Base-by-base conservation (phyloP, 2,888 invertebrate species). In the Cryptocephalus primarius region DNA sequence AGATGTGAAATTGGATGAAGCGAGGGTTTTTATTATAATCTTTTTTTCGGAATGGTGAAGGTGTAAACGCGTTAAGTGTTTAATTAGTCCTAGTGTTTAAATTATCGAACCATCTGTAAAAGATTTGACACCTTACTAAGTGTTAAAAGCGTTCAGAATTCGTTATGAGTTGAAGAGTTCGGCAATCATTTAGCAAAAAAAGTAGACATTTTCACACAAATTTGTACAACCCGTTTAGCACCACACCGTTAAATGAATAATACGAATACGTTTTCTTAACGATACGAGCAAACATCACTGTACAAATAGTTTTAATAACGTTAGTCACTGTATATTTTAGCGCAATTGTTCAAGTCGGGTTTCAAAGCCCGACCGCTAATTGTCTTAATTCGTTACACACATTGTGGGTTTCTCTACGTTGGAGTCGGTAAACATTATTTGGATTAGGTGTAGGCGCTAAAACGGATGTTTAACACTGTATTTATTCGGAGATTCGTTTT, bases 381-480 rank as follows among this genome's bases (percentile, higher is more conserved):
- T 64, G 59, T 62, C 59, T 62, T 63, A 63, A 65, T 65, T 63
- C 57, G 59, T 64, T 61, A 55, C 57, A 58, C 56, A 60, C 60
- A 61, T 47, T 47, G 47, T 34, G 47, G 47, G 43, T 43, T 43
- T 40, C 43, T 44, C 43, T 12, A 22, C 22, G 22, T 22, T 22
- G 22, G 22, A 46, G 38, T 44, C 32, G 6, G 44, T 44, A 44
- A 44, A 46, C 39, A 42, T 46, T 9, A 39, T 40, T 33, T 11
- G 49, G 46, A 47, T 49, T 47, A 41, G 43, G 44, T 33, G 46
- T 50, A 52, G 56, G 57, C 51, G 50, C 51, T 52, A 52, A 55
- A 54, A 55, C 48, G 49, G 50, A 47, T 47, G 54, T 49, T 53
- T 53, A 53, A 41, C 55, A 49, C 53, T 11, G 32, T 32, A 12